Evolutionary conservation across 1,140 invertebrate species (phyloP).

Genomic region (Nasonia vitripennis): DNA sequence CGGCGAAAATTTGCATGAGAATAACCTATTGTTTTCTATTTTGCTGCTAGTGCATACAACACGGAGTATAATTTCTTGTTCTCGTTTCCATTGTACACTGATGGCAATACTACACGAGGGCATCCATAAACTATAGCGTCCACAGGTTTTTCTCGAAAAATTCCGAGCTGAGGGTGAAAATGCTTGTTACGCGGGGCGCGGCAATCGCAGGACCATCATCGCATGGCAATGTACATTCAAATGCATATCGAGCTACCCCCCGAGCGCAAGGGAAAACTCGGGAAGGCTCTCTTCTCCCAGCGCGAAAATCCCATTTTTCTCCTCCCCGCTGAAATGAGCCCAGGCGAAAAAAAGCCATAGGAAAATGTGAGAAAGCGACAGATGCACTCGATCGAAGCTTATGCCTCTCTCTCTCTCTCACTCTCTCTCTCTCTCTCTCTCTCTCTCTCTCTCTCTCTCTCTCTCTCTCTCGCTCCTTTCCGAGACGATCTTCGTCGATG

Average conservation of each 20-base stretch:
- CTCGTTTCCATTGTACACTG: background rate
- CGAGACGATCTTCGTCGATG: background rate
- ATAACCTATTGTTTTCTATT: background rate
- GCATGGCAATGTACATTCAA: background rate
- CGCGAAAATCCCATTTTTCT: background rate
- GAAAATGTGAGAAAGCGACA: conserved; percentile 35
- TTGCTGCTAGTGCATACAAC: background rate
- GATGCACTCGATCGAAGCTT: conserved; percentile 20
- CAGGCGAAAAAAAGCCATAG: background rate
- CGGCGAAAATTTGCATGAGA: background rate
- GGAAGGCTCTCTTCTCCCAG: background rate
- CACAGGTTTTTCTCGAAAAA: too few relatives aligned
- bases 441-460: background rate
- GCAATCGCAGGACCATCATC: too few relatives aligned
- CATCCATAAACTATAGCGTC: too few relatives aligned
- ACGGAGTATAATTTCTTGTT: background rate
- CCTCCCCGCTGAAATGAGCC: background rate
- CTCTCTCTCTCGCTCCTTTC: background rate
- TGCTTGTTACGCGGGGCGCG: too few relatives aligned
- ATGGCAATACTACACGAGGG: too few relatives aligned
- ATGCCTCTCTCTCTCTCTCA: background rate
- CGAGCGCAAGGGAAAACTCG: background rate
- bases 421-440: background rate
- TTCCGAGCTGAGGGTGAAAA: too few relatives aligned
- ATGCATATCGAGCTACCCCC: too few relatives aligned